Base-by-base conservation (phyloP, 2,113 vertebrate genomes). In the Sporophila hypoxantha region DNA sequence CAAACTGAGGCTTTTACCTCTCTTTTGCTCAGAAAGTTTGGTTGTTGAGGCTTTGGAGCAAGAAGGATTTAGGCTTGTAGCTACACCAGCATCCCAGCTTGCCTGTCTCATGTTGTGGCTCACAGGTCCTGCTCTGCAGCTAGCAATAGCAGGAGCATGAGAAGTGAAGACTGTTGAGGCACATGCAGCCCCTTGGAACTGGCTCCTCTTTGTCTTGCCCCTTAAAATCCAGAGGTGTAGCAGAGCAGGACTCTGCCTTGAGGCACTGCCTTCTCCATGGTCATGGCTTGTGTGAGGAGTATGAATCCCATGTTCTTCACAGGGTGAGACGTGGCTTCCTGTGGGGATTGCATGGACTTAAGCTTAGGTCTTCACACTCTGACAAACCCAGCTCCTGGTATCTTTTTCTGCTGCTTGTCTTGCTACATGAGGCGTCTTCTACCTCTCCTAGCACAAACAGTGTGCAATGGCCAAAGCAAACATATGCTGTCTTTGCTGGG, bases 391-490 rank as follows among this genome's bases (percentile, higher is more conserved):
- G 60, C 39, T 89, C 41, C 83, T 79, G n/a, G 13, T 59, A 39
- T 56, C 44, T 71, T 50, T 78, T 65, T 78, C 70, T 93, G 85
- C 70, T 88, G 59, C 8, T 3, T 69, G 8, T 75, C n/a, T 76
- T 37, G 69, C 85, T 89, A 19, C 2, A 1, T 32, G 71, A 90
- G 87, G 76, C 41, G 1, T 87, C 82, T 74, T 91, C 81, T 90
- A 57, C 64, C 50, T 86, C 70, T 89, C 46, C 32, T 61, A 90
- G 53, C 57, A 84, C 79, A 89, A 92, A 68, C n/a, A 82, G 47
- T 12, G 36, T 90, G 66, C 67, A 53, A 12, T 78, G 74, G 79
- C 90, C 90, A 93, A 95, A 92, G 53, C 50, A 75, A 82, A 66
- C 23, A 3, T 12, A 41, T 0, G 4, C 39, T 56, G 23, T 67